Conservation (phyloP, 2,888 invertebrate species). For the Pilophorus perplexus region DNA sequence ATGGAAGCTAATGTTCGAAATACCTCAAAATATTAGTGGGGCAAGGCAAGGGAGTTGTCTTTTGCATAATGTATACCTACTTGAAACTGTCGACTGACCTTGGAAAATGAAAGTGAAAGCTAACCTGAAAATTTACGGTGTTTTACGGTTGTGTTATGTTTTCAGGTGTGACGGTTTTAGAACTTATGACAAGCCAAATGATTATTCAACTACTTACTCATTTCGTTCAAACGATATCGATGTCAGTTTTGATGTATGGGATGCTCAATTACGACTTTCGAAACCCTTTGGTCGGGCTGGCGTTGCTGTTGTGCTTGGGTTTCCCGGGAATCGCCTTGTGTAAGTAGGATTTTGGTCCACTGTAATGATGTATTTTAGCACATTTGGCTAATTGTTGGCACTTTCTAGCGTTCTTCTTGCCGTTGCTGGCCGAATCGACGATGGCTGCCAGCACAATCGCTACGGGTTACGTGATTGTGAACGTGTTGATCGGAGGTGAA, state of each 20-base stretch:
- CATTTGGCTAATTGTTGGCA: neutral
- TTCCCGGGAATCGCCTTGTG: constrained; percentile 39
- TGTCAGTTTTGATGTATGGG: constrained; percentile 43
- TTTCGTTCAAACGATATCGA: constrained; percentile 42
- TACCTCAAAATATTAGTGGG: too few relatives aligned
- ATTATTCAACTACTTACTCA: constrained; percentile 44
- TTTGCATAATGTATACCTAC: too few relatives aligned
- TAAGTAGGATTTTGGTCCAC: constrained; percentile 4
- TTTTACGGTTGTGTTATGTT: too few relatives aligned
- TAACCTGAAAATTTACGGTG: too few relatives aligned
- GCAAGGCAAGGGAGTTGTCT: too few relatives aligned
- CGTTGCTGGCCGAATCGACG: constrained; percentile 42
- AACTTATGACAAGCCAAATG: constrained; percentile 45
- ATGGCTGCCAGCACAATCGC: constrained; percentile 44
- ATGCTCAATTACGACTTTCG: constrained; percentile 26
- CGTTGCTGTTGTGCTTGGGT: constrained; percentile 30
- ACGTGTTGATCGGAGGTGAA: constrained; percentile 41
- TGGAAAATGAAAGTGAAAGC: too few relatives aligned
- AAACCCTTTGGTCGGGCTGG: constrained; percentile 28
- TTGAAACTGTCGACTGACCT: too few relatives aligned
- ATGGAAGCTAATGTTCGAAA: too few relatives aligned
- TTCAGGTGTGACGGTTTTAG: constrained; percentile 46
- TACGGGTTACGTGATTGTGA: constrained; percentile 41
- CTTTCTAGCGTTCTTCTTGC: constrained; percentile 42
- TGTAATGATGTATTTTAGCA: neutral